Evolutionary conservation across 2,888 invertebrate species (phyloP).

Genomic region (Notodromas monacha): DNA sequence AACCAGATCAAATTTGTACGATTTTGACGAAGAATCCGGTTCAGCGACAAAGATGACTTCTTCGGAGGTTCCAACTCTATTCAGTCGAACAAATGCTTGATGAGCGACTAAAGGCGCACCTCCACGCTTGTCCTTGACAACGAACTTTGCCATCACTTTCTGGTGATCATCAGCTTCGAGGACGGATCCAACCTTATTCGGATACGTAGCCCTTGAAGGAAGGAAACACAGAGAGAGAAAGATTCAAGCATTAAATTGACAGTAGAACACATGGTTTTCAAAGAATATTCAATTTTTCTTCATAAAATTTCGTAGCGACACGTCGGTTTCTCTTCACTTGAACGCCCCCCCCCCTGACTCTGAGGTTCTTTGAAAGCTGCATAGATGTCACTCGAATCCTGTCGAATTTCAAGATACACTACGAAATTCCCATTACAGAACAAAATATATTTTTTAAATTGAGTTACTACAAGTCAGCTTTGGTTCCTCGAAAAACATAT

Average conservation of each 20-base stretch:
- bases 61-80: slow-evolving; percentile 26
- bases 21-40: slow-evolving; percentile 24
- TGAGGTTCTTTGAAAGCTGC: too few relatives aligned
- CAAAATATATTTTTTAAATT: too few relatives aligned
- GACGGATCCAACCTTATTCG: slow-evolving; percentile 29
- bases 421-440: too few relatives aligned
- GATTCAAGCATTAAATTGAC: slow-evolving; percentile 6
- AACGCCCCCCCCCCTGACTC: too few relatives aligned
- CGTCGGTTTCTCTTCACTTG: too few relatives aligned
- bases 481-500: too few relatives aligned
- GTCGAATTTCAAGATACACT: too few relatives aligned
- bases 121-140: slow-evolving; percentile 32
- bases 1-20: slow-evolving; percentile 65
- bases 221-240: slow-evolving; percentile 7
- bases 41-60: slow-evolving; percentile 85
- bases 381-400: too few relatives aligned
- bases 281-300: too few relatives aligned
- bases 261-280: too few relatives aligned
- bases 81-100: slow-evolving; percentile 54
- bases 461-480: too few relatives aligned
- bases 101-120: slow-evolving; percentile 33
- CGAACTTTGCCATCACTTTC: slow-evolving; percentile 47
- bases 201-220: slow-evolving; percentile 28
- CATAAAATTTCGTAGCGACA: too few relatives aligned
- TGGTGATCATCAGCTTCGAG: slow-evolving; percentile 65